These are phyloP conservation scores for Cheilosia vulpina DNA, from an alignment of 2,888 invertebrate genomes.

Conservation along the genomic window DNA sequence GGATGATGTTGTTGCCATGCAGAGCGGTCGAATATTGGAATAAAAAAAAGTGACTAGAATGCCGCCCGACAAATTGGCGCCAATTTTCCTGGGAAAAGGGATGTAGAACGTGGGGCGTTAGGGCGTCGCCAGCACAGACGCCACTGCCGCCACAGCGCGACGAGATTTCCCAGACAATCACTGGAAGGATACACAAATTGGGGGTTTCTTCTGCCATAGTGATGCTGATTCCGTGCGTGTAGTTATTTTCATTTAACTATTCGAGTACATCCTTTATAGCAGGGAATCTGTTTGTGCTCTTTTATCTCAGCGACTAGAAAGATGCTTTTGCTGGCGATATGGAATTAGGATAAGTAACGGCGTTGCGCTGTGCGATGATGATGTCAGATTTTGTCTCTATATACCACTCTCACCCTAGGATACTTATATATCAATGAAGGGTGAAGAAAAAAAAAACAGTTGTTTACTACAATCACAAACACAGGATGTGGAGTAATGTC, in stretches of 20 bases:
- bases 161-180: conserved; percentile 61
- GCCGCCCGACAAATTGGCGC: conserved; percentile 70
- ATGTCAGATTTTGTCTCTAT: conserved; percentile 58
- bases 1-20: conserved; percentile 42
- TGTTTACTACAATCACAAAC: conserved; percentile 2
- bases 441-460: not conserved
- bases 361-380: conserved; percentile 21
- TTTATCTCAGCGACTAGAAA: conserved; percentile 40
- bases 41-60: conserved; percentile 33
- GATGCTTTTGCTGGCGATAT: conserved; percentile 6
- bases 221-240: conserved; percentile 49
- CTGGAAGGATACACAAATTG: conserved; percentile 62
- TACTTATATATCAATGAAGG: not conserved
- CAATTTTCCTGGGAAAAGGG: conserved; percentile 38
- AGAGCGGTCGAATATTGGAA: conserved; percentile 47
- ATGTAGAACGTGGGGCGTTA: conserved; percentile 39
- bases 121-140: conserved; percentile 49
- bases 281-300: conserved; percentile 11
- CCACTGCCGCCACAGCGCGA: conserved; percentile 41
- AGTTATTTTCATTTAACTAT: conserved; percentile 1
- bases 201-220: conserved; percentile 11
- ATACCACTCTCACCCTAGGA: conserved; percentile 9
- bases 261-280: conserved; percentile 1
- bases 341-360: conserved; percentile 18
- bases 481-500: not conserved